Base-by-base conservation (phyloP, 2,888 invertebrate genomes). In the Polia nebulosa region DNA sequence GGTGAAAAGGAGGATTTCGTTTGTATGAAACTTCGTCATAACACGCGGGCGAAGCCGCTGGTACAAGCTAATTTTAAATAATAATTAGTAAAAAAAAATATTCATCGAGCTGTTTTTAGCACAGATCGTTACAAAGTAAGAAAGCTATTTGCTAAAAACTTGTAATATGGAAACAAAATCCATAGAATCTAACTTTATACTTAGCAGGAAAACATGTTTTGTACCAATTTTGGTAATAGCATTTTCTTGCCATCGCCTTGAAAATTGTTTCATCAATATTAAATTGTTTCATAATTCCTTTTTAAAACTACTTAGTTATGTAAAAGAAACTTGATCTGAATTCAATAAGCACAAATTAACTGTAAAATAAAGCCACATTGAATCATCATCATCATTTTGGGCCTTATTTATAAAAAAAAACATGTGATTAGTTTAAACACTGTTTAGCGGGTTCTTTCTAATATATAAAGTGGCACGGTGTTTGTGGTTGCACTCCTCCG, bases 161-260 rank as follows among this genome's bases (percentile, higher is more conserved):
- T 36, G 36, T 53, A 71, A 47, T 57, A 57, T 36, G 45, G 6
- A 36, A 62, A 58, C 60, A 51, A 78, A 73, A 55, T 72, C 58
- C 58, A 78, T 44, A 53, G 34, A 58, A 63, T 32, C 45, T 27
- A 73, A 78, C 58, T 74, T 72, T 61, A 58, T 47, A 78, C 47
- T 74, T 39, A 34, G 39, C 8, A 45, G 27, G 39, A 56, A 74
- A 78, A 72, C 58, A 63, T 63, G 55, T 78, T 64, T 78, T 73
- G 62, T 72, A 32, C 32, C 51, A 72, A 44, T 63, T 62, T 72
- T 55, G 17, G 7, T 72, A 63, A 39, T 29, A 49, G 36, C 39
- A 27, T 41, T 62, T 59, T 78, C 53, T 41, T 29, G 52, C 20
- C 29, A 52, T 44, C 13, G 25, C 27, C n/a, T 27, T 20, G n/a